phyloP scores from a whole-genome alignment of 2,888 invertebrate genomes.

The Timema cristinae region DNA sequence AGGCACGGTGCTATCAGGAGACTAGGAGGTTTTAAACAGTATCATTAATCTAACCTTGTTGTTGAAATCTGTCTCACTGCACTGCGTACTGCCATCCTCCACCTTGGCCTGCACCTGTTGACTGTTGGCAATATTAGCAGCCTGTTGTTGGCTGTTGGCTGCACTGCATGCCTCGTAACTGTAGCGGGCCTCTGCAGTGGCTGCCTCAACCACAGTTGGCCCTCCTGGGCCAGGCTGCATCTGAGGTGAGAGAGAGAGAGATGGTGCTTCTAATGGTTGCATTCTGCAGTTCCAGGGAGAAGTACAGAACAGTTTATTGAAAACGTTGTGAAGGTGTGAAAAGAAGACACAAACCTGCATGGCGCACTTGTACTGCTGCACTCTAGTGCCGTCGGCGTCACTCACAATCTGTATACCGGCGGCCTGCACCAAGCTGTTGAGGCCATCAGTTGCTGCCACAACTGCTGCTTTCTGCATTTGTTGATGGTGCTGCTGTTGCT shows the following conservation, averaged over 20 bases:
- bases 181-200: conserved; percentile 32
- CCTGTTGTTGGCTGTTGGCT: conserved; percentile 17
- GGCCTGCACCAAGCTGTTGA: conserved; percentile 38
- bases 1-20: too few relatives aligned
- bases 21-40: too few relatives aligned
- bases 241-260: conserved; percentile 3
- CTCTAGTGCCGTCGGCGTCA: conserved; percentile 39
- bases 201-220: conserved; percentile 46
- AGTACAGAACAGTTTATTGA: too few relatives aligned
- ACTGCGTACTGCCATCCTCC: conserved; percentile 32
- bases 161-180: conserved; percentile 25
- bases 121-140: conserved; percentile 14
- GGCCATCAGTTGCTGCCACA: conserved; percentile 33
- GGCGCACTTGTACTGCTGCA: conserved; percentile 48
- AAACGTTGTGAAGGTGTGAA: too few relatives aligned
- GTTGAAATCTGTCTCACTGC: conserved; percentile 31
- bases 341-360: conserved; percentile 42
- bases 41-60: conserved; percentile 18
- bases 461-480: conserved; percentile 35
- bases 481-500: conserved; percentile 18
- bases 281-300: not conserved
- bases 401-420: conserved; percentile 47
- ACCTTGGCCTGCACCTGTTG: conserved; percentile 22
- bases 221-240: conserved; percentile 28
- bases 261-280: not conserved